Evolutionary conservation across 35 echinoderm and acorn worm genomes (phyloP), one percentile per base, ranked within the genome.

Genomic region (Ophiothrix spiculata): DNA sequence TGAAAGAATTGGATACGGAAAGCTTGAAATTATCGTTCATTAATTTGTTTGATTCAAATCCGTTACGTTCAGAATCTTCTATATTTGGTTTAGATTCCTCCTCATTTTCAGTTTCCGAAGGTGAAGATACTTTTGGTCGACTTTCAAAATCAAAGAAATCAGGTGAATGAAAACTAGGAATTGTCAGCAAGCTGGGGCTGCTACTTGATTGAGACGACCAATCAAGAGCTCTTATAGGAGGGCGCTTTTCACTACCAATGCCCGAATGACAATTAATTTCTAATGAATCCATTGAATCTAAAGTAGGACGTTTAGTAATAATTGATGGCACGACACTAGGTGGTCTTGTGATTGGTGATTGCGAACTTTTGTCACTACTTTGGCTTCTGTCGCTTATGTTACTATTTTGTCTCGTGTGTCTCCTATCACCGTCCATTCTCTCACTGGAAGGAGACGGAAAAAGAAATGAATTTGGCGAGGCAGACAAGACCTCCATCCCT

Each of bases 251-350:
- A 15, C 29, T 28, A 2, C 60, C 60, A 15, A 69, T 15, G 3
- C 29, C 60, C 17, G 60, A 12, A n/a, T 25, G 29, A 69, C 60
- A 25, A 2, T 25, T n/a, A 1, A 69, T 28, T 15, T 69, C 60
- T 25, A 69, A 69, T 69, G 60, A 69, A 69, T 69, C 60, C 3
- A 1, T 69, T 25, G 60, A 69, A 25, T 69, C 60, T 28, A 69
- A 69, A 69, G 60, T 69, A 1, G 60, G 60, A 6, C 6, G 16
- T 69, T 69, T 69, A 25, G 60, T 69, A 25, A 69, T 25, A 69
- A 69, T 69, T 15, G 60, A 69, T 69, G 60, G 60, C 29, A 69
- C n/a, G n/a, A n/a, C 60, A 69, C 60, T 69, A 69, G 60, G 60
- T 2, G 60, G 60, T 69, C 60, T 69, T 69, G 60, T 69, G 25